Conservation (phyloP, 2,113 vertebrate species). For the Pelmatolapia mariae region DNA sequence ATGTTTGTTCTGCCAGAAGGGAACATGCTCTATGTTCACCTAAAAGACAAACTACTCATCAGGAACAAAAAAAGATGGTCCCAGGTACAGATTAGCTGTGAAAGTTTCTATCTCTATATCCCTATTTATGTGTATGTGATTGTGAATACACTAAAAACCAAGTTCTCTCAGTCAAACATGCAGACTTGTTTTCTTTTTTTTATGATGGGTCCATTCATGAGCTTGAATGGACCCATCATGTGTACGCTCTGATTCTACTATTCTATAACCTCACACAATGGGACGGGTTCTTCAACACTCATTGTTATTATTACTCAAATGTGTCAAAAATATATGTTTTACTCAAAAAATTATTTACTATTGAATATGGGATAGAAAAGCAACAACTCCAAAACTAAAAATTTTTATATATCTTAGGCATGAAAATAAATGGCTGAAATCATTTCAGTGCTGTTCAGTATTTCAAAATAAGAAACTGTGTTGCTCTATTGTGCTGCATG, state of each 20-base stretch:
- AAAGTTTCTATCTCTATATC: neutral
- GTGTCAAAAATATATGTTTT: neutral
- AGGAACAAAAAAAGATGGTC: constrained; percentile 82
- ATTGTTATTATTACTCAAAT: neutral
- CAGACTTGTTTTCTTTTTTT: neutral
- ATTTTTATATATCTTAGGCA: neutral
- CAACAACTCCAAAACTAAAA: neutral
- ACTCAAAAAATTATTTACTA: neutral
- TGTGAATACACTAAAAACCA: neutral
- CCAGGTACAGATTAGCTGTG: constrained; percentile 56
- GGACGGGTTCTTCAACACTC: neutral
- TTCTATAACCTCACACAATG: neutral
- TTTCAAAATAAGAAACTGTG: neutral
- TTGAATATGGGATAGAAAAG: neutral
- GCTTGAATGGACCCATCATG: neutral
- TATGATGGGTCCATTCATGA: too few relatives aligned
- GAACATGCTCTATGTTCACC: constrained; percentile 74
- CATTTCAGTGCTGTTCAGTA: neutral
- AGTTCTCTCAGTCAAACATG: neutral
- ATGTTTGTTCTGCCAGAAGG: constrained; percentile 73
- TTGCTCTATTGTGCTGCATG: neutral
- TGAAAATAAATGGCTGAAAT: neutral
- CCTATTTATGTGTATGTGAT: neutral
- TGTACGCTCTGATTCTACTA: neutral
- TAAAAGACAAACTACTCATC: constrained; percentile 75